Base-by-base conservation (phyloP, 2,113 vertebrate species). In the Protomyctophum bolini region DNA sequence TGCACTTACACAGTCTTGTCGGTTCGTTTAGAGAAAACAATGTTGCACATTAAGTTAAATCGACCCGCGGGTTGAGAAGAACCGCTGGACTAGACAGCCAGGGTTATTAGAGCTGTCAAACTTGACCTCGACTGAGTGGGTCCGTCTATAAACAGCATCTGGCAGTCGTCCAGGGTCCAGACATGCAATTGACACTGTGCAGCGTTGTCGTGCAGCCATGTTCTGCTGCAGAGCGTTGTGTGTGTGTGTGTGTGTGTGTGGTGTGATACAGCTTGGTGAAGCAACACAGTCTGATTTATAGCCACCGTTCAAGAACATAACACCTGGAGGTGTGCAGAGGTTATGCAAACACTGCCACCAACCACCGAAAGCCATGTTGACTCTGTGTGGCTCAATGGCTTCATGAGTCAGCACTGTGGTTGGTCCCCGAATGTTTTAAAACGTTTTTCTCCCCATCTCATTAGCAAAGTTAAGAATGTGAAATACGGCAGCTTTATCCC, bases 31-130 rank as follows among this genome's bases (percentile, higher is more conserved):
- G 33, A 41, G 33, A 41, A 41, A 41, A 41, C 33, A 41, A 41
- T 41, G 33, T 41, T 41, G 33, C 33, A 41, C 3, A 41, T 41
- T 41, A 41, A 41, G 5, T 41, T 21, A 21, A 41, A 41, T 41
- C 1, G 5, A 41, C 33, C 33, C 33, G 5, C 33, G 4, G 33
- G 33, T 41, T 41, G 33, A 41, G 33, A 41, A 41, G 33, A 41
- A 41, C 33, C 33, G 5, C 33, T 82, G 86, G 88, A 89, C 88
- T 87, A 87, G 70, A 77, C 48, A 2, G 68, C 58, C 67, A 63
- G 81, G 75, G 76, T 86, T 87, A 89, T 88, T 86, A 84, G 74
- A 86, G 82, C 81, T 86, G 87, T 89, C 88, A 87, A 87, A 81
- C 79, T 57, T 84, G 87, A 88, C 83, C 85, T 72, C 60, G 28